A percentile compares a stretch with the other conserved stretches of the same genome.
These are phyloP conservation scores for Perithous albicinctus DNA, from an alignment of 2,888 invertebrate genomes.

Conservation along the genomic window DNA sequence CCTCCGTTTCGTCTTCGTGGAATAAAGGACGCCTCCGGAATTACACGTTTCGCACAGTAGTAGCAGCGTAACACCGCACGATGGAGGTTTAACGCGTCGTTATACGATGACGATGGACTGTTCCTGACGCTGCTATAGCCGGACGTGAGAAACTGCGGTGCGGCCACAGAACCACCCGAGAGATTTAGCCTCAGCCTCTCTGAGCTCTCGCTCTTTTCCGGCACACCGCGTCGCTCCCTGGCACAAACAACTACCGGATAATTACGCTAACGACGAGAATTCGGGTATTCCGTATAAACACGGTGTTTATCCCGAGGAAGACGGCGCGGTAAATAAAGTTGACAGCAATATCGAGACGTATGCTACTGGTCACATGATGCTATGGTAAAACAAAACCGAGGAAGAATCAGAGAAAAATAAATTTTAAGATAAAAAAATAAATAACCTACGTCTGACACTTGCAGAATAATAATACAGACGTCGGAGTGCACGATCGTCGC, in stretches of 20 bases:
- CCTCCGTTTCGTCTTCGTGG: slow-evolving; percentile 50
- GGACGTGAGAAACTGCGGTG: slow-evolving; percentile 62
- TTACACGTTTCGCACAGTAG: slow-evolving; percentile 67
- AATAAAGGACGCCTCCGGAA: slow-evolving; percentile 68
- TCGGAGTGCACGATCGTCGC: neutral
- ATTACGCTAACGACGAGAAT: slow-evolving; percentile 62
- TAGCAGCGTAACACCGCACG: slow-evolving; percentile 61
- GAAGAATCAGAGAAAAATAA: neutral
- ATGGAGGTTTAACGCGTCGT: slow-evolving; percentile 67
- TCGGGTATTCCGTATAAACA: slow-evolving; percentile 50
- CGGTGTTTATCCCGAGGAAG: slow-evolving; percentile 30
- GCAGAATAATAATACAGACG: neutral
- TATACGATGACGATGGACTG: slow-evolving; percentile 59
- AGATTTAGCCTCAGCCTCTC: slow-evolving; percentile 47
- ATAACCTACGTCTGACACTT: neutral
- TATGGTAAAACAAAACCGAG: slow-evolving; percentile 14
- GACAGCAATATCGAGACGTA: slow-evolving; percentile 28
- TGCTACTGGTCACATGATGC: slow-evolving; percentile 18
- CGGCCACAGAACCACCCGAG: slow-evolving; percentile 51
- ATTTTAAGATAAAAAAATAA: slow-evolving; percentile 41
- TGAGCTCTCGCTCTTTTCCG: slow-evolving; percentile 6
- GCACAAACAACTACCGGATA: slow-evolving; percentile 51
- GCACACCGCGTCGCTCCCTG: neutral
- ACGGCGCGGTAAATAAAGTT: slow-evolving; percentile 41
- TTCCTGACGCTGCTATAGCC: slow-evolving; percentile 42